Base-by-base conservation (phyloP, 2,888 invertebrate species). In the Trissolcus brochymenae region DNA sequence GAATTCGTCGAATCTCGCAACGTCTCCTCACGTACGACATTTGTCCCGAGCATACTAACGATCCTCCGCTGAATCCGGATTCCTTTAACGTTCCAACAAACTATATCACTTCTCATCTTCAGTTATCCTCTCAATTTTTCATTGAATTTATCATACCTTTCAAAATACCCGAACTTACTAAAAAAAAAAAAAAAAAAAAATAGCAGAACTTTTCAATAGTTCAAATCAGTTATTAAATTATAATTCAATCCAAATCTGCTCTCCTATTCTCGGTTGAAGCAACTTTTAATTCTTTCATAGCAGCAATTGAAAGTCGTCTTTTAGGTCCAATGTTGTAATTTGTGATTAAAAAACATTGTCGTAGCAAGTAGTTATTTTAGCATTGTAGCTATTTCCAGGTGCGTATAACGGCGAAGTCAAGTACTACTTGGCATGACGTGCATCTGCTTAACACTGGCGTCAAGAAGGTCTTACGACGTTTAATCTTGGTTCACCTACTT, bases 341-440 rank as follows among this genome's bases (percentile, higher is more conserved):
- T 3, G 6, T 25, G 3, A 25, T 25, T 6, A 25, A 25, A 25
- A 25, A 11, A 49, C 40, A 50, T 35, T 57, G 57, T 62, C 29
- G 25, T 55, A 56, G 79, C 75, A 77, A 79, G 75, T 56, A 75
- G 82, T 81, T 82, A 81, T 82, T 84, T 35, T 81, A 82, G 81
- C 82, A 77, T 70, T 65, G 81, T 67, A 81, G 82, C 82, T 84
- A 84, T 84, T 84, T 84, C 81, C 84, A 84, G 84, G 83, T 84
- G 84, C 81, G 81, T 81, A 72, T 82, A 81, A 83, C 82, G 82
- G 62, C 81, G 71, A 74, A 72, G 83, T 79, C 79, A 81, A 84
- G 84, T 81, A 79, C 81, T 80, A 82, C 83, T 84, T 83, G 80
- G 81, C 82, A 80, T 79, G 73, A 78, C 71, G 67, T 70, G 72